phyloP scores from a whole-genome alignment of 1,140 invertebrate species.

The Babylonia areolata region DNA sequence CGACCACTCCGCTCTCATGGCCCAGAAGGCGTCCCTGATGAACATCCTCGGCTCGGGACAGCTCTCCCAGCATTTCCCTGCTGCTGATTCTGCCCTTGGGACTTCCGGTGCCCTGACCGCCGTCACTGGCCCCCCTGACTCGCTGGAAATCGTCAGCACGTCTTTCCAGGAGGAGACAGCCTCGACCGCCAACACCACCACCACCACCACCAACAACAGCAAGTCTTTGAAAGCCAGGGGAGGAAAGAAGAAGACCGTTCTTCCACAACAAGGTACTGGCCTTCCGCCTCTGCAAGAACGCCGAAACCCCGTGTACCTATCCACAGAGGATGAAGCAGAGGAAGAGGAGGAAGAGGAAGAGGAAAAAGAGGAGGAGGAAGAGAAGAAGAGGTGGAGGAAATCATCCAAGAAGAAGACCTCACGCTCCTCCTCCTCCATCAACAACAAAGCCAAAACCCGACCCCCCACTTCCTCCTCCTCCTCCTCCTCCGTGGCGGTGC shows the following conservation, averaged over 20 bases:
- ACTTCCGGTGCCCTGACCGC: no score
- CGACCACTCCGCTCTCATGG: slow-evolving; percentile 9
- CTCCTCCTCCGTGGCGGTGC: not conserved
- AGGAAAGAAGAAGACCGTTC: not conserved
- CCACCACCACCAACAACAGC: no score
- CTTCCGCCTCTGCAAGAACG: not conserved
- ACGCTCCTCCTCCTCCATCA: not conserved
- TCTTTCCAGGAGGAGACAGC: not conserved
- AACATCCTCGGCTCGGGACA: slow-evolving; percentile 1
- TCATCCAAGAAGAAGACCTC: not conserved
- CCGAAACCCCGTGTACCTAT: slow-evolving; percentile 42
- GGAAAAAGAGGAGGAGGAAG: no score
- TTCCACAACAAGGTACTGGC: not conserved
- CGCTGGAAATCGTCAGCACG: not conserved
- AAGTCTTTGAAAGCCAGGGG: not conserved
- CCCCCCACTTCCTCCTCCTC: not conserved
- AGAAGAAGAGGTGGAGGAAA: not conserved
- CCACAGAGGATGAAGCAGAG: slow-evolving; percentile 43
- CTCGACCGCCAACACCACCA: no score
- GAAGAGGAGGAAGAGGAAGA: not conserved
- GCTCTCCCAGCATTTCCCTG: not conserved
- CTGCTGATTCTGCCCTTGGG: not conserved
- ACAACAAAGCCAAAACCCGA: not conserved
- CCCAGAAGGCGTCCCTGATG: not conserved
- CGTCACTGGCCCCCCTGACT: not conserved